phyloP scores from a whole-genome alignment of 2,113 vertebrate species.

The Eclectus roratus region DNA sequence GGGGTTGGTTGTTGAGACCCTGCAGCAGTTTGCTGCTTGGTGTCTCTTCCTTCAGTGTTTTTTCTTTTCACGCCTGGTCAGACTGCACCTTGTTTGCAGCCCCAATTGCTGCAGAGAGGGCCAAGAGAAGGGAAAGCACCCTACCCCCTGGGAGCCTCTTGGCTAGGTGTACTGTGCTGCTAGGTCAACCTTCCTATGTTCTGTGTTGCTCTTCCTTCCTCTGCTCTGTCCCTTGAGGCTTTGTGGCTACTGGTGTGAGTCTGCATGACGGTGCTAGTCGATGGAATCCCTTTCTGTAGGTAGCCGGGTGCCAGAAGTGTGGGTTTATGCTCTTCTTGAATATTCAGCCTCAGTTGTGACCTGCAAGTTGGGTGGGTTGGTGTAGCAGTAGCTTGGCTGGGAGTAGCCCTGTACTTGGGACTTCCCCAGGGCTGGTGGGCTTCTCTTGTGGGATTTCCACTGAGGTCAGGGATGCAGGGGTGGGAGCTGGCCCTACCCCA shows the following conservation, averaged over 20 bases:
- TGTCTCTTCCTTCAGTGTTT: neutral
- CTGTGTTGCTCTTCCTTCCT: neutral
- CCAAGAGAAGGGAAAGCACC: neutral
- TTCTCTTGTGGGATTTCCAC: neutral
- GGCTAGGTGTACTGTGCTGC: rapidly evolving
- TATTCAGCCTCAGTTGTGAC: neutral
- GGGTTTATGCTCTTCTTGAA: neutral
- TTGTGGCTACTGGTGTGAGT: rapidly evolving
- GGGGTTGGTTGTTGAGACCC: neutral
- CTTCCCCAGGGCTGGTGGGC: neutral
- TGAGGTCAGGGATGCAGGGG: neutral
- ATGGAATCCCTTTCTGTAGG: neutral
- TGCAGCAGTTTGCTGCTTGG: neutral
- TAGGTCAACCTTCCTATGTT: neutral
- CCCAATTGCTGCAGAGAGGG: neutral
- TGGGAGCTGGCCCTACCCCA: neutral
- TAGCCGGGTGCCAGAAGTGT: neutral
- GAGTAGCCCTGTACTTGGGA: rapidly evolving
- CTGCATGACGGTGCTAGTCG: neutral
- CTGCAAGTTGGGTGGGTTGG: neutral
- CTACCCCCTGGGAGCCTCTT: neutral
- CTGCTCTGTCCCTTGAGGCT: neutral
- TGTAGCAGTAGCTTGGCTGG: neutral
- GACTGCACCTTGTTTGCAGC: neutral
- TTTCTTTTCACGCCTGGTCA: neutral